A percentile compares a stretch with the other conserved stretches of the same genome.
These are phyloP conservation scores for Arbacia lixula DNA, from an alignment of 53 echinoderm and acorn worm species.

Conservation along the genomic window DNA sequence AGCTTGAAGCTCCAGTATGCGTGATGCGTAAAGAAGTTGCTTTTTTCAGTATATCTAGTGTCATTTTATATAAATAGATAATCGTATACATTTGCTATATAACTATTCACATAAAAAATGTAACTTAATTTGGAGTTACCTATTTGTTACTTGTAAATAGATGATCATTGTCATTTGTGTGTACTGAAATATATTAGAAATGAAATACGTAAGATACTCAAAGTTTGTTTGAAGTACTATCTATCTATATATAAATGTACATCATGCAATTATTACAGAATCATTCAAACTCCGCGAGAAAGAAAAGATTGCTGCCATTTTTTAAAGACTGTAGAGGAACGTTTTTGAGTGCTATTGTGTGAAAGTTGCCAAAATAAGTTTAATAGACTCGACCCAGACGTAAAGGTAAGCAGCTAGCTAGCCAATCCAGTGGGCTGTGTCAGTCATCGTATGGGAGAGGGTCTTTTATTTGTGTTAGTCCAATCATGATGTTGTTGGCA, in stretches of 20 bases:
- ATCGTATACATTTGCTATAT: conserved; percentile 63
- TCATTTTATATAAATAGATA: conserved; percentile 63
- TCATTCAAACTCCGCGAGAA: conserved; percentile 24
- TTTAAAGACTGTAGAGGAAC: too few species aligned
- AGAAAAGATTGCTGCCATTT: conserved; percentile 28
- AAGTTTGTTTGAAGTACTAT: conserved; percentile 65
- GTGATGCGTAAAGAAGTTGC: conserved; percentile 50
- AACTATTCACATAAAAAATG: conserved; percentile 52
- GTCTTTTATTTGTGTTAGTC: too few species aligned
- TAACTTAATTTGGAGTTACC: conserved; percentile 44
- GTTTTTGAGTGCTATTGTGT: too few species aligned
- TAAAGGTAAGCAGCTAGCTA: too few species aligned
- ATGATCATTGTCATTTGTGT: conserved; percentile 56
- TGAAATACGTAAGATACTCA: conserved; percentile 62
- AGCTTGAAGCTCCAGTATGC: conserved; percentile 57
- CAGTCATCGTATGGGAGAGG: too few species aligned
- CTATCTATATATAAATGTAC: conserved; percentile 57
- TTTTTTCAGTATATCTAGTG: conserved; percentile 53
- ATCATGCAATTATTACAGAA: conserved; percentile 53
- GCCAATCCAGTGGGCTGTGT: too few species aligned
- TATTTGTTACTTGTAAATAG: conserved; percentile 60
- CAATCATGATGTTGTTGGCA: too few species aligned
- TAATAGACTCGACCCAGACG: too few species aligned
- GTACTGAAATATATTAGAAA: conserved; percentile 66
- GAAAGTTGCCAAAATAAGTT: too few species aligned